Conservation (phyloP, 1,140 invertebrate genomes). For the Drosophila orosa region DNA sequence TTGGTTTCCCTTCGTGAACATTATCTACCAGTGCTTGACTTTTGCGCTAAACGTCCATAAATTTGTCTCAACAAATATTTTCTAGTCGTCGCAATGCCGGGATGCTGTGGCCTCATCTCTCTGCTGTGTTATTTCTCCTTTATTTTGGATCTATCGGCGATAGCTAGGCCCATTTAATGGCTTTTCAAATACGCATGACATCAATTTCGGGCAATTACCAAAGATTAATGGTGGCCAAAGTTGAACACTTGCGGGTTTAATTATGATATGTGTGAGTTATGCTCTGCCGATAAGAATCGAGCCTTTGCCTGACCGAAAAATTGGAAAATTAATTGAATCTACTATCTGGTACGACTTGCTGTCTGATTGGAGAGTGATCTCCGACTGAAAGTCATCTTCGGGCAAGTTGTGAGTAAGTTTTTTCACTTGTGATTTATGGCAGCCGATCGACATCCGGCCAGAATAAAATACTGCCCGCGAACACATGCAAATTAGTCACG, state of each 20-base stretch:
- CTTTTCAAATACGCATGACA: constrained; percentile 81
- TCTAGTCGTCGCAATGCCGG: constrained; percentile 41
- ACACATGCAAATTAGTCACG: constrained; percentile 71
- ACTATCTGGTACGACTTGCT: constrained; percentile 15
- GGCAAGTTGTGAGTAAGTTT: constrained; percentile 14
- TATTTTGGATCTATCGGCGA: constrained; percentile 52
- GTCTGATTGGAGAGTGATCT: constrained; percentile 6
- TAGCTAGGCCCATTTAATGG: constrained; percentile 61
- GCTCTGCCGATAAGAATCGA: constrained; percentile 47
- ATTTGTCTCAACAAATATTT: constrained; percentile 77
- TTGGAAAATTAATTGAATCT: constrained; percentile 45
- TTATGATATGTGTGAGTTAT: constrained; percentile 62
- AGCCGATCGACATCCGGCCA: constrained; percentile 56
- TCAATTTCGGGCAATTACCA: constrained; percentile 76
- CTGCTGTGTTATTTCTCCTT: constrained; percentile 4
- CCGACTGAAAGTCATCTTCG: constrained; percentile 4
- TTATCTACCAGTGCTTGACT: constrained; percentile 80
- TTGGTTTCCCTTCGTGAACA: constrained; percentile 66
- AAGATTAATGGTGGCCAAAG: constrained; percentile 71
- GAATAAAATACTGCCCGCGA: constrained; percentile 17
- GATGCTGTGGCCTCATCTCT: background rate
- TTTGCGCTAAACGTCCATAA: constrained; percentile 81
- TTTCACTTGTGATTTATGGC: constrained; percentile 52
- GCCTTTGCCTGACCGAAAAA: constrained; percentile 42
- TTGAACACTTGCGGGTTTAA: constrained; percentile 58